These are phyloP conservation scores for Erythrolamprus reginae DNA, from an alignment of 2,113 vertebrate species.

Conservation along the genomic window DNA sequence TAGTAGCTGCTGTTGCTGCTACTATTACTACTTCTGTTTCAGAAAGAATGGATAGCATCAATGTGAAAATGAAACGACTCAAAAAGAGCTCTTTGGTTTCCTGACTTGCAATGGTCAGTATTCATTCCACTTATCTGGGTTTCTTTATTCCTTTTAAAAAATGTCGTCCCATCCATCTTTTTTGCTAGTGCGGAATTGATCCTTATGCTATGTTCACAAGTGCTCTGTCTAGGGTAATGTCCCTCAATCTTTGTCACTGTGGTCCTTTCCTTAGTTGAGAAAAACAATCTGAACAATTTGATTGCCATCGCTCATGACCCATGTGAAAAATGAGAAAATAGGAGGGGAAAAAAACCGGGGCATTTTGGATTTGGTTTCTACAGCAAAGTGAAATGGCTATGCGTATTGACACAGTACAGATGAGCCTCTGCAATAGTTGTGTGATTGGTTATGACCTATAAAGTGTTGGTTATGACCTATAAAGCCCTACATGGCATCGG, in stretches of 20 bases:
- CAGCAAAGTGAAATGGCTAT: not conserved
- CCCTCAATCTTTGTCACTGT: not conserved
- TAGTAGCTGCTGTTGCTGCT: not conserved
- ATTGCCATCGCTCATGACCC: not conserved
- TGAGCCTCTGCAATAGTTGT: not conserved
- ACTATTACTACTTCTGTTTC: not conserved
- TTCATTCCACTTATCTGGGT: not conserved
- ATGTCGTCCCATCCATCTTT: conserved; percentile 50
- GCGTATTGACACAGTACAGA: not conserved
- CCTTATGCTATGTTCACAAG: conserved; percentile 33
- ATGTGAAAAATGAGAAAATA: conserved; percentile 24
- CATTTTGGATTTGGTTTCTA: not conserved
- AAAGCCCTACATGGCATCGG: too few species aligned
- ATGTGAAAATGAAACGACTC: not conserved
- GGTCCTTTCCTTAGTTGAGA: conserved; percentile 7
- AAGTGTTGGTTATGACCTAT: too few species aligned
- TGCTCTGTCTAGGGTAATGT: conserved; percentile 30
- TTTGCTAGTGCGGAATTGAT: conserved; percentile 35
- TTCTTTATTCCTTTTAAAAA: not conserved
- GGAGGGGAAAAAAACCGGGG: not conserved
- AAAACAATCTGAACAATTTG: not conserved
- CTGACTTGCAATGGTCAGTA: not conserved
- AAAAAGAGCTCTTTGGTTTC: not conserved
- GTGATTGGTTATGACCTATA: too few species aligned
- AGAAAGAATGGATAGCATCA: not conserved